These are phyloP conservation scores for Hystrix cristata DNA, from an alignment of 2,113 vertebrate genomes.

Conservation along the genomic window DNA sequence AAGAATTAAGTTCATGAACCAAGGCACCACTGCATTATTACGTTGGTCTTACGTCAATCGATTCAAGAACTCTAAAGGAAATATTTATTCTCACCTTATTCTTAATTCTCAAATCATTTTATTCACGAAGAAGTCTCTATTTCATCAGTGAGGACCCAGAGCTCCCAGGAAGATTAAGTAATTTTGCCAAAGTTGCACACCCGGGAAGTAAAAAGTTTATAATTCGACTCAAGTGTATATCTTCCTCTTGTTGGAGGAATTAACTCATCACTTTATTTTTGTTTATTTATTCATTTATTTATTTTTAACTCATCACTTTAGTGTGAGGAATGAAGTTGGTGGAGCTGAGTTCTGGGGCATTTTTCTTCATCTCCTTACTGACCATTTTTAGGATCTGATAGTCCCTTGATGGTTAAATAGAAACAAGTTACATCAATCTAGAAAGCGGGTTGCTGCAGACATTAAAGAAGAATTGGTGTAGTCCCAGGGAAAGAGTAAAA, in stretches of 20 bases:
- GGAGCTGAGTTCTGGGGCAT: neutral
- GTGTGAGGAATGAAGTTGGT: neutral
- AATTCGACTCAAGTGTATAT: neutral
- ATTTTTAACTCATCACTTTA: too few species aligned
- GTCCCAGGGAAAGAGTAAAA: neutral
- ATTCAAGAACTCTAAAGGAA: neutral
- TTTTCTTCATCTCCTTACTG: neutral
- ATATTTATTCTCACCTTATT: neutral
- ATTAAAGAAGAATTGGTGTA: neutral
- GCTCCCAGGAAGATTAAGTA: neutral
- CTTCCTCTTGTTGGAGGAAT: neutral
- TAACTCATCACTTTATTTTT: too few species aligned
- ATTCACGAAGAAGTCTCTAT: neutral
- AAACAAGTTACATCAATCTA: neutral
- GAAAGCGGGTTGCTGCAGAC: neutral
- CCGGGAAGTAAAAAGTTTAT: neutral
- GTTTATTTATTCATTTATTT: too few species aligned
- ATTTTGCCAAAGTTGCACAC: neutral
- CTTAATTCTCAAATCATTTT: neutral
- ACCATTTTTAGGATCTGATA: neutral
- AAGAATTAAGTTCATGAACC: neutral
- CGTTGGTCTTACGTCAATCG: neutral
- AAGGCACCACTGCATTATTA: too few species aligned
- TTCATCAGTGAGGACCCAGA: neutral
- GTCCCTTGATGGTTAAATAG: neutral